Base-by-base conservation (phyloP, 2,797 vertebrate genomes). In the Allobates femoralis region DNA sequence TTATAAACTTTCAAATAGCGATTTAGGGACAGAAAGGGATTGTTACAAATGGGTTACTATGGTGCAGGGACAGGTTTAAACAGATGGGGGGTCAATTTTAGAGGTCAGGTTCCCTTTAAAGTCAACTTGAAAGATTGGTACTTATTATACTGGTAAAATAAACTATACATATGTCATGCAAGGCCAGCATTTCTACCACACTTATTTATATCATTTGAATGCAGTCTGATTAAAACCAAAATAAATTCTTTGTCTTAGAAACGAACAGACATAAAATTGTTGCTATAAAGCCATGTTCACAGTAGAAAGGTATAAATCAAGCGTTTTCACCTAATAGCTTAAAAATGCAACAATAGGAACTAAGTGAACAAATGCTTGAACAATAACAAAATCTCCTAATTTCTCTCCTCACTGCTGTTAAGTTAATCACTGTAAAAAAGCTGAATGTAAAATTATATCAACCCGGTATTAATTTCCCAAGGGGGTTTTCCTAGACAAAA, bases 341-440 rank as follows among this genome's bases (percentile, higher is more conserved):
- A 80, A 84, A 87, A 84, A 66, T 64, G 46, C 66, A 76, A 75
- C 60, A 28, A 84, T 73, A 60, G 76, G 84, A 81, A 71, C 67
- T 64, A 87, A 87, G 56, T 21, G 51, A 28, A 46, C 77, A 81
- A 85, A 75, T 88, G 80, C 62, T 64, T 71, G 53, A 78, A 87
- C 58, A 87, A 83, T 71, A 79, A 79, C 80, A 87, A 79, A 77
- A 83, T 67, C n/a, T 76, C 78, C 80, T 62, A 83, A 58, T 58
- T 50, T 50, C 73, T 78, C 18, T 21, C 50, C 51, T 76, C 32
- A 34, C 14, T 41, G 53, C 79, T 67, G 60, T 73, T 83, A 82
- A 69, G 80, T 87, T 87, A 87, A 83, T 87, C 85, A 87, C 80
- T 87, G 85, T 46, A 83, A 87, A 87, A 87, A 50, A 86, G 73